Base-by-base conservation (phyloP, 2,888 invertebrate genomes). In the Tachina fera region DNA sequence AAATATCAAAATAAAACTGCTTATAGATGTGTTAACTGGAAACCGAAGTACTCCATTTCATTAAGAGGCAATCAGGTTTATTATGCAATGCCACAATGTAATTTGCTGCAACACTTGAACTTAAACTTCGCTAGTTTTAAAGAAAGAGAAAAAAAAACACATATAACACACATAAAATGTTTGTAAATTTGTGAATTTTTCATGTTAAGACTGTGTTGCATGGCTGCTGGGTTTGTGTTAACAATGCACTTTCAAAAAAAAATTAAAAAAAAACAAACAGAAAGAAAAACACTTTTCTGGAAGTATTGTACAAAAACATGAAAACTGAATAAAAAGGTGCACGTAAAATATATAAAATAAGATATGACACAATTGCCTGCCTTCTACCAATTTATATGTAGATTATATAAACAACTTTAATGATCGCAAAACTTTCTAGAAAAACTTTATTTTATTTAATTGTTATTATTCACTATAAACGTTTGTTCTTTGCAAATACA, bases 61-160 rank as follows among this genome's bases (percentile, higher is more conserved):
- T 78, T 76, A 43, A 58, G 9, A 83, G 47, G 13, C 51, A 72
- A 83, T 72, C 83, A 41, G 47, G 81, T 79, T 81, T 74, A 65
- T 87, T 87, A 87, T 72, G 86, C 67, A 87, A 87, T 61, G 14
- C 39, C 16, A 67, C 71, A 60, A 61, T 14, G 47, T 76, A 58
- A 19, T 49, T 74, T 45, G 58, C 63, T 68, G 58, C 85, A 82
- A 63, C 83, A 86, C 79, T 87, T 87, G 87, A 87, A 87, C 87
- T 87, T 87, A 81, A 85, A 84, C 87, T 86, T 87, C 79, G 72
- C 31, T 80, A 45, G 67, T 82, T 71, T 83, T 78, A n/a, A 14
- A 31, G 47, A 22, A 8, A 31, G 47, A 22, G 19, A 9, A 47
- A 47, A 11, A 56, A 39, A 60, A 19, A 41, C 1, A 49, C 39